phyloP scores from a whole-genome alignment of 2,797 vertebrate species.

The Sus cebifrons region DNA sequence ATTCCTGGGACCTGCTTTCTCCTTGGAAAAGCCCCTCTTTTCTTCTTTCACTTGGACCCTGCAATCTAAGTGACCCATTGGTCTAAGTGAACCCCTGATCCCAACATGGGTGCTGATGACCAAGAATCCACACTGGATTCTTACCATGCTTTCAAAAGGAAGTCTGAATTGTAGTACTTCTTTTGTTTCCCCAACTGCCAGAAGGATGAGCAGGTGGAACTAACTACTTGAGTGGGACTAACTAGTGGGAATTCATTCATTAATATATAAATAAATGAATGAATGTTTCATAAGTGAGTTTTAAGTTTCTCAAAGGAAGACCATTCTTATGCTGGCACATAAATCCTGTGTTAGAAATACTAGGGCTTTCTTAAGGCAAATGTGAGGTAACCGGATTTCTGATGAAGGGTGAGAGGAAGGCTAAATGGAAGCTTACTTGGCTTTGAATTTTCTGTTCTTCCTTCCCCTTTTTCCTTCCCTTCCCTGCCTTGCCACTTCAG shows the following conservation, averaged over 20 bases:
- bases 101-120: neutral
- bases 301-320: constrained; percentile 33
- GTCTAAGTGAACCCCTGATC: neutral
- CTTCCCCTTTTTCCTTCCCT: neutral
- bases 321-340: neutral
- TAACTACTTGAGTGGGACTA: neutral
- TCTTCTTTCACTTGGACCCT: neutral
- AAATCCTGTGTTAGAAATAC: neutral
- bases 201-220: neutral
- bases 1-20: neutral
- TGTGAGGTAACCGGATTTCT: constrained; percentile 10
- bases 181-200: neutral
- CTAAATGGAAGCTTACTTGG: neutral
- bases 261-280: neutral
- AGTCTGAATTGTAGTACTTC: neutral
- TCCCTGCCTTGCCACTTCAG: neutral
- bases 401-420: neutral
- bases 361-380: neutral
- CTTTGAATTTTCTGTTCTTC: neutral
- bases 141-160: neutral
- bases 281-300: neutral
- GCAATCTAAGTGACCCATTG: neutral
- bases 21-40: neutral
- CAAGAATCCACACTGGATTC: neutral
- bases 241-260: neutral